Evolutionary conservation across 1,140 invertebrate species (phyloP), one percentile per base, ranked within the genome.

Genomic region (Trissolcus basalis): DNA sequence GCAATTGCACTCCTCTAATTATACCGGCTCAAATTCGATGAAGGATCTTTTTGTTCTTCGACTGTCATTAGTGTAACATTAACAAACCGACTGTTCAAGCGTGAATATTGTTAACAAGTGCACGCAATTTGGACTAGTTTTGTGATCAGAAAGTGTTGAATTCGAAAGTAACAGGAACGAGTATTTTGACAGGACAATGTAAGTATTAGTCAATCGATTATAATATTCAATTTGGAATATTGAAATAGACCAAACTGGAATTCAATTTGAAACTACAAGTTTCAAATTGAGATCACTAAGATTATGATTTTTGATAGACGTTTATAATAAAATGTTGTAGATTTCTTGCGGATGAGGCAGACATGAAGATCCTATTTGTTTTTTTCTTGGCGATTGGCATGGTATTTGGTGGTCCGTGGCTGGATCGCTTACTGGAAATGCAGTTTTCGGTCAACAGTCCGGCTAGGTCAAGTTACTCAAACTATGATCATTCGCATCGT

Each of bases 71-170:
- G 19, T 27, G 19, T 3, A 27, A 27, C 19, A 27, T 27, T 27
- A 27, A 27, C 19, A 27, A 27, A 6, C 19, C 19, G 19, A 27
- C 19, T 27, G 19, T 55, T 74, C 61, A 50, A 67, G 56, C 70
- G 70, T 65, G 32, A 74, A 74, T 36, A 19, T 35, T 33, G 14
- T 58, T 60, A 53, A 69, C 45, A 48, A 49, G n/a, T 49, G 13
- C 13, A 10, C 27, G 35, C 11, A 59, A 72, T 53, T 45, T 7
- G 19, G 19, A 27, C 19, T 27, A 27, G 14, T 35, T 14, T 36
- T 19, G 48, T 77, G 56, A 33, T 81, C 80, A 82, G 78, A 81
- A 82, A 83, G 82, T 81, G 82, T 82, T 70, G 79, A 81, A 35
- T 80, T 77, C 41, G 77, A 82, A 83, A 82, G 81, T 74, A 56